phyloP scores from a whole-genome alignment of 2,113 vertebrate genomes.

The Beaufortia kweichowensis region DNA sequence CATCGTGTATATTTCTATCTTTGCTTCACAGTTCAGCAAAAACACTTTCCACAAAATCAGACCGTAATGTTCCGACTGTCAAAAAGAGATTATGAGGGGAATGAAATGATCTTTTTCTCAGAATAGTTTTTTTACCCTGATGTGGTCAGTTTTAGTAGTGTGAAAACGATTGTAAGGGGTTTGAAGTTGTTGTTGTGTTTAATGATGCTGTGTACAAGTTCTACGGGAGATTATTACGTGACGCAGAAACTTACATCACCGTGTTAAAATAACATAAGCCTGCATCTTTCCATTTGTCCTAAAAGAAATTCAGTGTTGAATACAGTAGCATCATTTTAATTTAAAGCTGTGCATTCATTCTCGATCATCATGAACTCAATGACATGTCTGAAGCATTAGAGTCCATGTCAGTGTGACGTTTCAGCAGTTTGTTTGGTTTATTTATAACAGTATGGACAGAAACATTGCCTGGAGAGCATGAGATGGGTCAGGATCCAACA shows the following conservation, averaged over 20 bases:
- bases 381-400: slow-evolving; percentile 3
- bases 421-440: neutral
- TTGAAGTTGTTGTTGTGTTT: neutral
- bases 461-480: neutral
- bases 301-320: neutral
- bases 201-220: too few species aligned
- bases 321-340: too few species aligned
- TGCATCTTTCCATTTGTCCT: neutral
- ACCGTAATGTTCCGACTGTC: neutral
- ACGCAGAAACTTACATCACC: too few species aligned
- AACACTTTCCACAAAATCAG: neutral
- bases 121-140: neutral
- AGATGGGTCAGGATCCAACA: neutral
- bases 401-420: neutral
- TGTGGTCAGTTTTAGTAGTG: neutral
- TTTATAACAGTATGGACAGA: neutral
- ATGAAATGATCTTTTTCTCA: neutral
- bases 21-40: neutral
- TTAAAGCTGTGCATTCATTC: neutral
- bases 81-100: neutral
- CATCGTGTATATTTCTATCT: neutral
- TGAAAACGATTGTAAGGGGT: neutral
- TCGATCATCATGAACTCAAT: neutral
- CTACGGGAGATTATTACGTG: too few species aligned
- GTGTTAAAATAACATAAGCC: too few species aligned